phyloP scores from a whole-genome alignment of 2,888 invertebrate species.

The Apoda limacodes region DNA sequence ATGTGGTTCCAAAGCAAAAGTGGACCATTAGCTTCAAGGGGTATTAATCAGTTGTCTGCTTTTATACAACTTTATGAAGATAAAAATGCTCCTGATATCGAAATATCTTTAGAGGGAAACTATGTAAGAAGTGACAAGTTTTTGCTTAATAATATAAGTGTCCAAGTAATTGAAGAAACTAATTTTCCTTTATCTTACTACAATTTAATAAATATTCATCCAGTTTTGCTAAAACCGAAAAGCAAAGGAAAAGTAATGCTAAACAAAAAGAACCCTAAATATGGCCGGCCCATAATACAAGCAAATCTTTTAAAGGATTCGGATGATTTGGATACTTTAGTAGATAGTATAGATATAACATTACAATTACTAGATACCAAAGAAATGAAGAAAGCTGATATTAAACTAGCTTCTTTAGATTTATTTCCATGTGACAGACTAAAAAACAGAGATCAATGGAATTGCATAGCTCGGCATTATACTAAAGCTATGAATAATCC shows the following conservation, averaged over 20 bases:
- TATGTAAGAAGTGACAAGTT: constrained; percentile 60
- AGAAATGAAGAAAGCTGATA: constrained; percentile 53
- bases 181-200: constrained; percentile 54
- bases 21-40: constrained; percentile 53
- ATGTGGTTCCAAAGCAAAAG: constrained; percentile 53
- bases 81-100: constrained; percentile 54
- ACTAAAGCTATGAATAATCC: constrained; percentile 59
- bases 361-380: constrained; percentile 55
- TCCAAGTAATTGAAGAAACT: constrained; percentile 48
- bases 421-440: constrained; percentile 56
- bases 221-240: constrained; percentile 51
- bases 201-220: constrained; percentile 54
- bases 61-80: constrained; percentile 57
- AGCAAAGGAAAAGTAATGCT: constrained; percentile 54
- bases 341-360: constrained; percentile 58
- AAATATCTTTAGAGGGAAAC: constrained; percentile 53
- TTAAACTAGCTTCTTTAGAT: constrained; percentile 55
- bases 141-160: constrained; percentile 54
- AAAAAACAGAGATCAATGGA: constrained; percentile 58
- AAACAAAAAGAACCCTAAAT: constrained; percentile 57
- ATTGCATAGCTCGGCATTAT: constrained; percentile 59
- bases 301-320: constrained; percentile 56
- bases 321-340: constrained; percentile 54
- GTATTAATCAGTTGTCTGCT: constrained; percentile 57
- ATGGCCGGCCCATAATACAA: constrained; percentile 56